Base-by-base conservation (phyloP, 2,797 vertebrate species). In the Eulemur mongoz region DNA sequence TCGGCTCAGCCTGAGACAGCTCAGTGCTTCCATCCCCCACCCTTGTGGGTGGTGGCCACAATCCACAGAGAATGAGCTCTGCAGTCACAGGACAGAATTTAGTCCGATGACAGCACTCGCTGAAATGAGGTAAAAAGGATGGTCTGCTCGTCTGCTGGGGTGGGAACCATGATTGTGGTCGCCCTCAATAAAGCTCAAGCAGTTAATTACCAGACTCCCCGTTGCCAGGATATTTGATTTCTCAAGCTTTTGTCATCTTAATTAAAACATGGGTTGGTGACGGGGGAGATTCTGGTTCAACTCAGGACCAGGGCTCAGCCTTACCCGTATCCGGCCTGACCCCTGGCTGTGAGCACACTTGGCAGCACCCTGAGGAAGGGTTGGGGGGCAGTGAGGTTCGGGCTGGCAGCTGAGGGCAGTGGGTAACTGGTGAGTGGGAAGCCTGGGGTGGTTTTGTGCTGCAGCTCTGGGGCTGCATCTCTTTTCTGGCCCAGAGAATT, bases 31-130 rank as follows among this genome's bases (percentile, higher is more conserved):
- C n/a, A 15, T 80, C 78, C 54, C 25, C 38, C 14, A 38, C 23
- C 14, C 1, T 59, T 40, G 0, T 11, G 18, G 73, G 50, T 30
- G 22, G 72, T 6, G 8, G 50, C 50, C 35, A 30, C 30, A 43
- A 18, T n/a, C 45, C 30, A 12, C 35, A 76, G 35, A 54, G 3
- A 8, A 43, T 0, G 32, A 20, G 59, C 35, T 65, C n/a, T n/a
- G 11, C 0, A 40, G 59, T 65, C 35, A 14, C n/a, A n/a, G 3
- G 30, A 35, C n/a, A 0, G 15, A 43, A 10, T n/a, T 8, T 13
- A 20, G 69, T 50, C 45, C 48, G 7, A 20, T 0, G 3, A n/a
- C 0, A 10, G 27, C 7, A 4, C 45, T 52, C 2, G 0, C 27
- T 6, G 14, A 40, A 23, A 13, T 14, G 54, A 40, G 54, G 45